phyloP scores from a whole-genome alignment of 2,113 vertebrate species.

The Sinocyclocheilus grahami region DNA sequence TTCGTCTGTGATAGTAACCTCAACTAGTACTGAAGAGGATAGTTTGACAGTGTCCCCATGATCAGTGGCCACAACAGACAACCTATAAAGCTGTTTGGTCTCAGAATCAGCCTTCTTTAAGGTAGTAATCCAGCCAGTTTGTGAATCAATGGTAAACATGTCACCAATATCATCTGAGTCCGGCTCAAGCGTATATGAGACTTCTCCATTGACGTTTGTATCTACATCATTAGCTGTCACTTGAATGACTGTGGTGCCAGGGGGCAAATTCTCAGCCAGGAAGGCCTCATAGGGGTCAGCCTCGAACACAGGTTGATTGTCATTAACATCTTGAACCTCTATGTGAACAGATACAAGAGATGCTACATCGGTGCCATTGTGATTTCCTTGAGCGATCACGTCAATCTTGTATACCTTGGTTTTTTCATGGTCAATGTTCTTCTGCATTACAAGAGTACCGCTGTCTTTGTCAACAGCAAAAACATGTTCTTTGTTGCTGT shows the following conservation, averaged over 20 bases:
- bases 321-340: constrained; percentile 94
- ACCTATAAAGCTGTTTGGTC: constrained; percentile 76
- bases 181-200: constrained; percentile 85
- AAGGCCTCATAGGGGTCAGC: constrained; percentile 90
- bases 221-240: constrained; percentile 94
- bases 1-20: constrained; percentile 89
- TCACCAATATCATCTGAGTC: constrained; percentile 72
- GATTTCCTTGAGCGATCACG: constrained; percentile 88
- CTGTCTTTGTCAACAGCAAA: constrained; percentile 87
- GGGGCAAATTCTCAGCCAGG: constrained; percentile 92
- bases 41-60: constrained; percentile 84
- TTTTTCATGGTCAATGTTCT: constrained; percentile 89
- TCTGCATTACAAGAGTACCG: constrained; percentile 85
- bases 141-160: constrained; percentile 86
- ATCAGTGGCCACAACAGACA: constrained; percentile 88
- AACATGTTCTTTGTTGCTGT: constrained; percentile 89
- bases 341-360: constrained; percentile 91
- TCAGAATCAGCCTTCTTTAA: constrained; percentile 86
- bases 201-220: constrained; percentile 85
- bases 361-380: constrained; percentile 85
- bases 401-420: constrained; percentile 96
- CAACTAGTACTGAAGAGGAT: constrained; percentile 88
- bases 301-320: constrained; percentile 92
- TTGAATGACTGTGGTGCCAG: constrained; percentile 92
- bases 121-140: constrained; percentile 91